Base-by-base conservation (phyloP, 2,113 vertebrate species). In the Todiramphus chloris region DNA sequence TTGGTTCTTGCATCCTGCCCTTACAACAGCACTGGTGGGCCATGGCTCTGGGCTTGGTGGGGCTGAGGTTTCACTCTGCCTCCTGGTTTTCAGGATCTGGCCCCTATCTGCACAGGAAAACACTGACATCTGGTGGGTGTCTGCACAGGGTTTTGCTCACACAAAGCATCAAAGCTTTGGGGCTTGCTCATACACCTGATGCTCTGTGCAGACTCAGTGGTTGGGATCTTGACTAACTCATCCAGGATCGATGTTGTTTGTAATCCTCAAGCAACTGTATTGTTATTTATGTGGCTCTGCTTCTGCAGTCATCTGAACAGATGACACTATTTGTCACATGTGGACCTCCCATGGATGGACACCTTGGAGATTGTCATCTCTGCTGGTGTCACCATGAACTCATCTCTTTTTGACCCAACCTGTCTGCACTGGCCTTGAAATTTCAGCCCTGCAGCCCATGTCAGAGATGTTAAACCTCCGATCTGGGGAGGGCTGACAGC, bases 111-210 rank as follows among this genome's bases (percentile, higher is more conserved):
- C 13, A 6, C 39, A 46, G 5, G 37, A 33, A 39, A 55, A 43
- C 11, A 5, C 19, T 33, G 31, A 39, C 21, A 11, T 6, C 58
- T 30, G 9, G 1, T 2, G 3, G 6, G 12, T 56, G 3, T 60
- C 33, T 80, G 39, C 28, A 13, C 7, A 51, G 60, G 13, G 13
- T 43, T 46, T 76, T 44, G 56, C n/a, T 70, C 13, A 1, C 0
- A 3, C n/a, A 27, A 24, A 81, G 12, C 39, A 81, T 27, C 27
- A 15, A 30, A 77, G 13, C 44, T 46, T 6, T 70, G 51, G 55
- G 31, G 6, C 39, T 66, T 44, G 33, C 16, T 76, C 0, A 0
- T 11, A 7, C 10, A 17, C 21, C 39, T 2, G 2, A 27, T 41
- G 44, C 41, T 39, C 35, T 53, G 63, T 16, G 55, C 35, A 33